Evolutionary conservation across 2,113 vertebrate genomes (phyloP).

Genomic region (Esox niger): DNA sequence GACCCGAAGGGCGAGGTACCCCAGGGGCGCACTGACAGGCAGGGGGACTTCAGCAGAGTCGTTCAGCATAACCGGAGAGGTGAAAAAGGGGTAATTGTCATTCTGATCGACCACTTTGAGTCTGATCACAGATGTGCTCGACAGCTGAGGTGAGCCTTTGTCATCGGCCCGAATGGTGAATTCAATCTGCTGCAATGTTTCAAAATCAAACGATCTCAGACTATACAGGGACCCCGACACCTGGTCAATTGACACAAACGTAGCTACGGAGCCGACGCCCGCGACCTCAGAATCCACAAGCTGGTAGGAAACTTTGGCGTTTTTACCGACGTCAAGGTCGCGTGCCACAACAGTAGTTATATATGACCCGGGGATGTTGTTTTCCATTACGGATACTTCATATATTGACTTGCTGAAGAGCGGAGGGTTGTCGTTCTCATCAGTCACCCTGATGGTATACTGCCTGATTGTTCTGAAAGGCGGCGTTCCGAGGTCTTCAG

Average conservation of each 20-base stretch:
- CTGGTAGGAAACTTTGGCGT: constrained; percentile 65
- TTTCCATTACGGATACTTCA: constrained; percentile 72
- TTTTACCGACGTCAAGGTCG: constrained; percentile 66
- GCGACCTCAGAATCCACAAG: constrained; percentile 55
- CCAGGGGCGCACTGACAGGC: constrained; percentile 51
- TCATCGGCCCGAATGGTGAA: constrained; percentile 62
- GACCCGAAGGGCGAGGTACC: constrained; percentile 58
- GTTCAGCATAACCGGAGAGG: constrained; percentile 53
- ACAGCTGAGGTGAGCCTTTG: constrained; percentile 51
- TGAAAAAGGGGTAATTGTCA: constrained; percentile 64
- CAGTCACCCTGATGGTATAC: constrained; percentile 70
- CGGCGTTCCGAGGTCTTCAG: constrained; percentile 71
- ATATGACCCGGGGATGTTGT: constrained; percentile 75
- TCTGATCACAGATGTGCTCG: constrained; percentile 47
- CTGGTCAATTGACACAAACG: constrained; percentile 60
- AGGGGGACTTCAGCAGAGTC: constrained; percentile 59
- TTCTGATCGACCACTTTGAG: constrained; percentile 71
- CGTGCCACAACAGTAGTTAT: constrained; percentile 69
- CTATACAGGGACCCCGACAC: constrained; percentile 60
- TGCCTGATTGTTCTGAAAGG: constrained; percentile 70
- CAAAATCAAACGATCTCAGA: constrained; percentile 62
- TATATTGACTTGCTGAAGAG: constrained; percentile 68
- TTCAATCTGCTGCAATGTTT: constrained; percentile 60
- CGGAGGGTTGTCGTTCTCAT: constrained; percentile 76
- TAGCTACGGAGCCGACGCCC: constrained; percentile 46